Evolutionary conservation across 2,113 vertebrate species (phyloP).

Genomic region (Taxidea taxus): DNA sequence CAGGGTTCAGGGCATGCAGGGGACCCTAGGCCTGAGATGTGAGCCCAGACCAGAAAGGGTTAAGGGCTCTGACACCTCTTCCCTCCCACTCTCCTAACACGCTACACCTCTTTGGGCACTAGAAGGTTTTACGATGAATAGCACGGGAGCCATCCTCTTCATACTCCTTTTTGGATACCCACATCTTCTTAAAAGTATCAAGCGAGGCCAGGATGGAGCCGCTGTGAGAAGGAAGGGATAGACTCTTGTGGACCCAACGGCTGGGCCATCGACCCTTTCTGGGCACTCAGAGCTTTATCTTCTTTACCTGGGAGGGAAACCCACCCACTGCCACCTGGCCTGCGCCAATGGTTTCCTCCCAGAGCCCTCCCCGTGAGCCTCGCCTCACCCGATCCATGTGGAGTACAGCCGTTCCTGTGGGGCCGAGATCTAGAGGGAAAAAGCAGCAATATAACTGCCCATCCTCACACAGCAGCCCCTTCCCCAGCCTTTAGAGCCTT

Average conservation of each 20-base stretch:
- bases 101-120: conserved; percentile 3
- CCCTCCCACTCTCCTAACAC: conserved; percentile 28
- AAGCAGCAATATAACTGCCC: neutral
- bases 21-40: conserved; percentile 32
- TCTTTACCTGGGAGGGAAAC: neutral
- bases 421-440: conserved; percentile 87
- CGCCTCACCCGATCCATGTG: conserved; percentile 92
- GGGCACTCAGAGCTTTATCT: neutral
- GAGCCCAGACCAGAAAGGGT: conserved; percentile 34
- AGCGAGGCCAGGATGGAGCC: conserved; percentile 93
- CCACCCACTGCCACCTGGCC: neutral
- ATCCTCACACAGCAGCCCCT: neutral
- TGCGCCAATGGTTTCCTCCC: neutral
- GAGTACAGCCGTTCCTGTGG: conserved; percentile 94
- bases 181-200: conserved; percentile 97
- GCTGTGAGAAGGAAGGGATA: conserved; percentile 70
- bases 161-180: conserved; percentile 95
- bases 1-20: conserved; percentile 61
- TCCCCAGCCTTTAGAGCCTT: neutral
- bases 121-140: conserved; percentile 95
- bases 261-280: neutral
- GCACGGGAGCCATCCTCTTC: conserved; percentile 92
- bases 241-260: neutral
- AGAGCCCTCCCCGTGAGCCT: neutral
- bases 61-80: conserved; percentile 22